phyloP scores from a whole-genome alignment of 2,113 vertebrate species.

The Periophthalmodon schlosseri region DNA sequence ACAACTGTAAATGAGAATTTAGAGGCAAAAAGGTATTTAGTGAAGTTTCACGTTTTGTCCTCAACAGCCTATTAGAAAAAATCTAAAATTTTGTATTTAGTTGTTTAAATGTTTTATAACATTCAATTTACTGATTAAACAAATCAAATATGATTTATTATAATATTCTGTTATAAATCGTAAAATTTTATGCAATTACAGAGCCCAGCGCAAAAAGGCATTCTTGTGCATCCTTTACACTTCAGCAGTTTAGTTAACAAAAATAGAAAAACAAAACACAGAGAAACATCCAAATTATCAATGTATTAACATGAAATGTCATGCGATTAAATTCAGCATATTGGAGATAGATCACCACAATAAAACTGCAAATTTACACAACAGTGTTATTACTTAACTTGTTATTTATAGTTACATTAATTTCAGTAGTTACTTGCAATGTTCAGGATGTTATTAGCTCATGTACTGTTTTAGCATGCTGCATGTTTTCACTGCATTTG shows the following conservation, averaged over 20 bases:
- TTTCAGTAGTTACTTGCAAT: slow-evolving; percentile 59
- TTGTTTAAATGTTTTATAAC: too few relatives aligned
- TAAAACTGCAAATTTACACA: slow-evolving; percentile 66
- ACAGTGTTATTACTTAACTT: slow-evolving; percentile 49
- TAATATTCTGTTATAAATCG: not conserved
- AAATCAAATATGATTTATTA: slow-evolving; percentile 47
- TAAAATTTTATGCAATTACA: slow-evolving; percentile 63
- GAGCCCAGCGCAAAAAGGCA: slow-evolving; percentile 62
- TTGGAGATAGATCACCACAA: slow-evolving; percentile 66
- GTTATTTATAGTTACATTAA: slow-evolving; percentile 42
- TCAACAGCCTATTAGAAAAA: not conserved
- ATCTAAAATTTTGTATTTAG: not conserved
- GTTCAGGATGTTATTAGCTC: slow-evolving; percentile 61
- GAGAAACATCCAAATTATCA: slow-evolving; percentile 60
- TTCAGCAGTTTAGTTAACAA: slow-evolving; percentile 67
- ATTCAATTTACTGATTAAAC: not conserved
- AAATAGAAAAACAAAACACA: slow-evolving; percentile 50
- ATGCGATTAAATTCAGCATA: slow-evolving; percentile 75
- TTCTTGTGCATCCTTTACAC: slow-evolving; percentile 55
- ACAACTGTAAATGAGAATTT: not conserved
- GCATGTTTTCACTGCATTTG: slow-evolving; percentile 38
- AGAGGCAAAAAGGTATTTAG: not conserved
- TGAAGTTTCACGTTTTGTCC: not conserved
- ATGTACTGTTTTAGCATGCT: slow-evolving; percentile 71
- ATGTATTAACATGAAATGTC: slow-evolving; percentile 61